These are phyloP conservation scores for Venusia cambrica DNA, from an alignment of 2,888 invertebrate species.

Conservation along the genomic window DNA sequence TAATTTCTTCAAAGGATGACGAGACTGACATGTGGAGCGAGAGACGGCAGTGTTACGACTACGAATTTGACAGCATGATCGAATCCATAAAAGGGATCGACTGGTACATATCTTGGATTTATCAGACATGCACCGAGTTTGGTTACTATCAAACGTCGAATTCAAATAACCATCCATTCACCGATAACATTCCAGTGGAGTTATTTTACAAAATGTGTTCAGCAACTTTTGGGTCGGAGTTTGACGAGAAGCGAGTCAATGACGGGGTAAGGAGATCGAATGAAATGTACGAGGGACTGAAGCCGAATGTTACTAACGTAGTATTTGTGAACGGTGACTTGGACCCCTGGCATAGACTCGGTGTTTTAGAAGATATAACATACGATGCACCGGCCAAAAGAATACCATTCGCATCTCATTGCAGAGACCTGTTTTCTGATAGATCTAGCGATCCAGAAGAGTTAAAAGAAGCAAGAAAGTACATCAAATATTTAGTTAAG, in stretches of 20 bases:
- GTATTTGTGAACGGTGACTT: slow-evolving; percentile 81
- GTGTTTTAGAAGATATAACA: slow-evolving; percentile 68
- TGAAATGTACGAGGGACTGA: slow-evolving; percentile 66
- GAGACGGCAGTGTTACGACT: slow-evolving; percentile 45
- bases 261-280: slow-evolving; percentile 64
- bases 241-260: slow-evolving; percentile 53
- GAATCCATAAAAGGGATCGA: slow-evolving; percentile 39
- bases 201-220: slow-evolving; percentile 62
- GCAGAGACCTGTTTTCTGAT: slow-evolving; percentile 56
- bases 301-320: slow-evolving; percentile 74
- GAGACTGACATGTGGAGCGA: slow-evolving; percentile 39
- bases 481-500: slow-evolving; percentile 59
- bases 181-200: slow-evolving; percentile 61
- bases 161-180: slow-evolving; percentile 80
- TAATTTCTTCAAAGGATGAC: slow-evolving; percentile 33
- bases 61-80: slow-evolving; percentile 53
- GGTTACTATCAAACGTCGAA: slow-evolving; percentile 86
- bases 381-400: slow-evolving; percentile 58
- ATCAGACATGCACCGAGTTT: slow-evolving; percentile 90
- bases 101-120: slow-evolving; percentile 78
- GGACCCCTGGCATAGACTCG: slow-evolving; percentile 81
- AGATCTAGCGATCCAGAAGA: slow-evolving; percentile 49
- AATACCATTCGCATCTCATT: slow-evolving; percentile 56
- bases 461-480: slow-evolving; percentile 52
- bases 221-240: slow-evolving; percentile 61